Evolutionary conservation across 2,888 invertebrate species (phyloP), one percentile per base, ranked within the genome.

Genomic region (Heteropelma amictum): DNA sequence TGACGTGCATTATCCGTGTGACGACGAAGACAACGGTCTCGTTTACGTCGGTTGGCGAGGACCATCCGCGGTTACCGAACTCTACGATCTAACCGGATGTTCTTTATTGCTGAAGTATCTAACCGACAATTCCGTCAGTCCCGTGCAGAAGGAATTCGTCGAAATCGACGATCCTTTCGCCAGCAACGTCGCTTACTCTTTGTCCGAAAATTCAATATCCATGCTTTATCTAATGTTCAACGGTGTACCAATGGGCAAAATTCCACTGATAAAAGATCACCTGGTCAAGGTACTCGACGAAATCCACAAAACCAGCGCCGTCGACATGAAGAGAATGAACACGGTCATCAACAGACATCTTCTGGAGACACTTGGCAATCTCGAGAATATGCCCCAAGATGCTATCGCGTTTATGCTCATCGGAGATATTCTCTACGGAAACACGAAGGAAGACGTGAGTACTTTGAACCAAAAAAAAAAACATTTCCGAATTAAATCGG

Each of bases 91-190:
- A 76, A 92, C 92, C 2, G 94, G 93, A 4, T 92, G 94, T 77
- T 92, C 92, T 30, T 90, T 96, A 10, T 87, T 97, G 38, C 89
- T 96, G 80, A 94, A 95, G 72, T 97, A 97, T 89, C 89, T 98
- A 67, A 95, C 95, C 8, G 95, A 96, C 82, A 95, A 95, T n/a
- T 93, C 97, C 6, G 94, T 96, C 12, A 94, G 96, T 76, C 97
- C 97, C 8, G 90, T 98, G 61, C 95, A 96, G 84, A 92, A 93
- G 81, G 93, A 93, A 83, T 95, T 97, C 88, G 95, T 97, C 1
- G 96, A 97, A 90, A 92, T 93, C 60, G 93, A 94, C 53, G 95
- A 96, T 84, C 96, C 96, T 0, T 92, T 92, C 79, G 96, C 96
- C 19, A 96, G 95, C 83, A 92, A 93, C 85, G 93, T 96, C 6